Evolutionary conservation across 64 coral and sea anemone species (phyloP), one percentile per base, ranked within the genome.

Genomic region (Platygyra sinensis): DNA sequence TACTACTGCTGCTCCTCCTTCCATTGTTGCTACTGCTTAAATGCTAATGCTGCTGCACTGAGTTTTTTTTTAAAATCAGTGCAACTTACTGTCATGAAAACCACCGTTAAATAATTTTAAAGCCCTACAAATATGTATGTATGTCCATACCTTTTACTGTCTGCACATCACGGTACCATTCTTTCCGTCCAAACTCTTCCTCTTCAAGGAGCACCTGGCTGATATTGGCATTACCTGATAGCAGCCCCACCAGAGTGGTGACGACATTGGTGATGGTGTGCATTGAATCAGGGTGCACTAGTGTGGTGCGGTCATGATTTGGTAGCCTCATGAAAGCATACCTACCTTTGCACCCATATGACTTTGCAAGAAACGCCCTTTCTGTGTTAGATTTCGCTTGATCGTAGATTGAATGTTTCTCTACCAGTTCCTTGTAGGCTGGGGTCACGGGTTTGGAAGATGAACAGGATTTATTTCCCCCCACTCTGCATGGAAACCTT

Each of bases 201-300:
- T 78, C 75, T 78, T 78, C 75, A 51, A 51, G 39, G 18, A 78
- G 17, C 38, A 78, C 75, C 75, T 78, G 75, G 20, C 72, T 76
- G 72, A 52, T 55, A 72, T 86, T 86, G 36, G 50, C 20, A 71
- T 28, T 86, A 25, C 69, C 87, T 64, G 87, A 75, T 49, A 89
- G 63, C 19, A 91, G 55, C 10, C 75, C 80, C 30, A 85, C 80
- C 28, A 91, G 9, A 19, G 80, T 91, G 42, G 71, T 79, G 24
- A 91, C 4, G 16, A 85, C 80, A 46, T 91, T 91, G 2, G 89
- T 91, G 10, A 91, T 77, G 17, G 57, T 91, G 80, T 91, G 89
- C 72, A 91, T 85, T 27, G 89, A 22, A 25, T 91, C 89, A 51
- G 89, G 89, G 22, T 83, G 82, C 25, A 27, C n/a, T 65, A 74